Conservation (phyloP, 1,140 invertebrate species). For the Trichonephila inaurata region DNA sequence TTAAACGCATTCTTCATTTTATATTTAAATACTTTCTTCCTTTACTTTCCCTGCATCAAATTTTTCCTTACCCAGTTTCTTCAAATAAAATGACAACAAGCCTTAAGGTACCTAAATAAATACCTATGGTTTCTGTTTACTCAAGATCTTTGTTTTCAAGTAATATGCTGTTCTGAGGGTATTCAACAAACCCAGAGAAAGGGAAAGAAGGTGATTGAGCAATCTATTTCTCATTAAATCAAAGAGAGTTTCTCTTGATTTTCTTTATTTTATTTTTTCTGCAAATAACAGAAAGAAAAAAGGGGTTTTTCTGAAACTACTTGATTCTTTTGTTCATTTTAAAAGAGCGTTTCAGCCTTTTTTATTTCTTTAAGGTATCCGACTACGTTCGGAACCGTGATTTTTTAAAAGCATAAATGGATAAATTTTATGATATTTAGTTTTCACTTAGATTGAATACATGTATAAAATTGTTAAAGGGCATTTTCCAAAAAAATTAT, state of each 20-base stretch:
- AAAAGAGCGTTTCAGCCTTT: too few species aligned
- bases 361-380: too few species aligned
- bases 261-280: neutral
- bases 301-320: neutral
- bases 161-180: neutral
- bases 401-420: too few species aligned
- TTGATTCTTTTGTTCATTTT: neutral
- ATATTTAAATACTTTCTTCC: too few species aligned
- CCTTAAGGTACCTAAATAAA: neutral
- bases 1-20: too few species aligned
- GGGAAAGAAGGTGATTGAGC: conserved; percentile 25
- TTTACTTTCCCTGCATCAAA: neutral
- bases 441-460: too few species aligned
- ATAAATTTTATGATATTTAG: too few species aligned
- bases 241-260: neutral
- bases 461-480: too few species aligned
- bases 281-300: neutral
- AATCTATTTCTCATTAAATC: conserved; percentile 62
- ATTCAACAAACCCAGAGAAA: conserved; percentile 38
- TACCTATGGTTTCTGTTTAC: neutral
- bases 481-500: too few species aligned
- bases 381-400: too few species aligned
- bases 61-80: neutral
- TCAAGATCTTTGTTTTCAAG: neutral
- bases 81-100: neutral